Evolutionary conservation across 2,888 invertebrate genomes (phyloP).

Genomic region (Drosophila dives): DNA sequence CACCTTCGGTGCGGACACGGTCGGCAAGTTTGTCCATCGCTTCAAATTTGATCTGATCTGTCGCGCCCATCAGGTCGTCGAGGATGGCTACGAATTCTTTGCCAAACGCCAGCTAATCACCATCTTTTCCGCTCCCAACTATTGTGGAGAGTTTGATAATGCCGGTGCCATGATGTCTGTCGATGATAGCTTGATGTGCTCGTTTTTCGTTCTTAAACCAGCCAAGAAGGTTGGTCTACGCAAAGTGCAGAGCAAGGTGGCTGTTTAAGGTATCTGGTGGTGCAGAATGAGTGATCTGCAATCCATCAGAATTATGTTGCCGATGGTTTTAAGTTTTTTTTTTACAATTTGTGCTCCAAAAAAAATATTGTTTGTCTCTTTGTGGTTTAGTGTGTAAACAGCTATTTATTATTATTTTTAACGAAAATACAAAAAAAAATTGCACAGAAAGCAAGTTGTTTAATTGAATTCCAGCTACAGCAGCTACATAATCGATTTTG

Average conservation of each 20-base stretch:
- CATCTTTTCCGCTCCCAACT: slow-evolving; percentile 94
- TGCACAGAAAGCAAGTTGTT: not conserved
- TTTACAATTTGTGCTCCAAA: not conserved
- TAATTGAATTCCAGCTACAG: not conserved
- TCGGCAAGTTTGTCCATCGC: slow-evolving; percentile 87
- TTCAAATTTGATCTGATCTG: slow-evolving; percentile 99
- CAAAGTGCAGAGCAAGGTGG: slow-evolving; percentile 35
- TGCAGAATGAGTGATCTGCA: slow-evolving; percentile 11
- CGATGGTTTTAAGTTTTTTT: not conserved
- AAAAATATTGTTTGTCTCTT: not conserved
- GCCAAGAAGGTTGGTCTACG: slow-evolving; percentile 50
- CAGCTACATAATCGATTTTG: not conserved
- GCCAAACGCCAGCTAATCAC: slow-evolving; percentile 97
- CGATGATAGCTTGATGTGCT: slow-evolving; percentile 97
- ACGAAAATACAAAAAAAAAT: not conserved
- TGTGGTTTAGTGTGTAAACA: not conserved
- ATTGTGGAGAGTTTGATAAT: slow-evolving; percentile 92
- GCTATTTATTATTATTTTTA: not conserved
- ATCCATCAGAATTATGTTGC: slow-evolving; percentile 41
- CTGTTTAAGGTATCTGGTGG: not conserved
- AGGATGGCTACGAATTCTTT: slow-evolving; percentile 98
- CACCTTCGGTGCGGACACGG: slow-evolving; percentile 96
- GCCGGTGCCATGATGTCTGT: slow-evolving; percentile 98
- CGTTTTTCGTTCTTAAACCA: slow-evolving; percentile 87
- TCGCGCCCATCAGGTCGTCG: slow-evolving; percentile 98